phyloP scores from a whole-genome alignment of 2,888 invertebrate species.

The Ischnura elegans region DNA sequence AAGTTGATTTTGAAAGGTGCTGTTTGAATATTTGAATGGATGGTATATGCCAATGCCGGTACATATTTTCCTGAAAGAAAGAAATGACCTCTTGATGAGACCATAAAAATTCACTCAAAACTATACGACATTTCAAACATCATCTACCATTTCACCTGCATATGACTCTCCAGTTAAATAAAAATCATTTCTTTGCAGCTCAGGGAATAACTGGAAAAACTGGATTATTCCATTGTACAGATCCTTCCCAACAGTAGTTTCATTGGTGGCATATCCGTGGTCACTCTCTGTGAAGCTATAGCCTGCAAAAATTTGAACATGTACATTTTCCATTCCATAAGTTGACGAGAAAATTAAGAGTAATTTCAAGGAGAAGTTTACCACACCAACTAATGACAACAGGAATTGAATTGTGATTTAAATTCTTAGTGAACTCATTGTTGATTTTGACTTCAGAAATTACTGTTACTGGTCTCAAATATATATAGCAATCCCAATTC shows the following conservation, averaged over 20 bases:
- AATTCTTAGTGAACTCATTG: no score
- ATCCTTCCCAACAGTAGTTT: slow-evolving; percentile 89
- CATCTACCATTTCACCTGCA: slow-evolving; percentile 80
- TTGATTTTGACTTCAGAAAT: no score
- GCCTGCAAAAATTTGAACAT: slow-evolving; percentile 78
- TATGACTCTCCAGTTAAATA: slow-evolving; percentile 95
- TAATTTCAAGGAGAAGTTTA: no score
- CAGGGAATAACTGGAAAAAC: slow-evolving; percentile 91
- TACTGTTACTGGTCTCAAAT: no score
- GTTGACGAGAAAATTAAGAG: no score
- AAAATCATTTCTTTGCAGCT: slow-evolving; percentile 87
- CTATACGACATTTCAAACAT: no score
- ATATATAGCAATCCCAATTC: no score
- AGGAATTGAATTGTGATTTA: no score
- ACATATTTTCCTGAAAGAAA: slow-evolving; percentile 82
- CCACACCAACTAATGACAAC: no score
- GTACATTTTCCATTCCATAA: background rate
- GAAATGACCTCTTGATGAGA: background rate
- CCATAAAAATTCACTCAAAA: no score
- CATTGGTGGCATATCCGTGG: slow-evolving; percentile 88
- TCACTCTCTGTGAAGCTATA: slow-evolving; percentile 92
- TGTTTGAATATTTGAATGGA: slow-evolving; percentile 82
- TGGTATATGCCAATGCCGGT: slow-evolving; percentile 88
- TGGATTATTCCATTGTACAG: slow-evolving; percentile 88
- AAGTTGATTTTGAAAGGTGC: slow-evolving; percentile 84